A percentile compares a stretch with the other conserved stretches of the same genome.
These are phyloP conservation scores for Brachyistius frenatus DNA, from an alignment of 2,113 vertebrate species.

Conservation along the genomic window DNA sequence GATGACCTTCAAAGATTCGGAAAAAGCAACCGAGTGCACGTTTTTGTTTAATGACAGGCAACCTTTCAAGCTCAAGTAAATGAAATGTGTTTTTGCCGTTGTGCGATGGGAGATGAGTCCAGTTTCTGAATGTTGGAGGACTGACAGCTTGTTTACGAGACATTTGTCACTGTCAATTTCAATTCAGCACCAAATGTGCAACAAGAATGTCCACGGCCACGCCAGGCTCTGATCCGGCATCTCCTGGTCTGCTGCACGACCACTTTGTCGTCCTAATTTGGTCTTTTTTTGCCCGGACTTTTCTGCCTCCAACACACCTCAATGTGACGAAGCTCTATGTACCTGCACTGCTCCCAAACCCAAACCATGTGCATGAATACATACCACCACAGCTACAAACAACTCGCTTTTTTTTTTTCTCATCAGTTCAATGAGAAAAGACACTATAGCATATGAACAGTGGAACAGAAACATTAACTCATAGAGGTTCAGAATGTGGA, in stretches of 20 bases:
- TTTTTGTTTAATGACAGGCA: too few relatives aligned
- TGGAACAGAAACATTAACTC: conserved; percentile 26
- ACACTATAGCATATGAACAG: conserved; percentile 26
- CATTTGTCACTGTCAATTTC: neutral
- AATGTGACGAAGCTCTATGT: neutral
- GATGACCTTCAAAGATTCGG: too few relatives aligned
- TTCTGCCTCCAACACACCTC: too few relatives aligned
- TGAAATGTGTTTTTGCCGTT: too few relatives aligned
- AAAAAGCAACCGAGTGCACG: too few relatives aligned
- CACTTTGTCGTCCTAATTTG: neutral
- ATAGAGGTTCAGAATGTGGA: conserved; percentile 26
- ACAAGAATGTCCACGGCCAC: neutral
- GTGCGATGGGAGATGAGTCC: too few relatives aligned
- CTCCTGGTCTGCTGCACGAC: neutral
- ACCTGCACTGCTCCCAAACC: neutral
- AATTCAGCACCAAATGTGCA: neutral
- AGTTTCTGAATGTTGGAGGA: too few relatives aligned
- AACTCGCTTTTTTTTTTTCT: neutral
- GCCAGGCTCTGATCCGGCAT: neutral
- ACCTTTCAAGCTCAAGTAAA: too few relatives aligned
- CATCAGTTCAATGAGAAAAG: conserved; percentile 19
- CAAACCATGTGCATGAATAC: neutral
- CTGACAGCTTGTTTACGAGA: too few relatives aligned
- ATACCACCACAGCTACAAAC: too few relatives aligned
- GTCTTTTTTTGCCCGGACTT: neutral